Percentiles rank a stretch among this genome's conserved stretches.
Evolutionary conservation across 1,140 invertebrate species (phyloP).

Genomic region (Drosophila micromelanica): DNA sequence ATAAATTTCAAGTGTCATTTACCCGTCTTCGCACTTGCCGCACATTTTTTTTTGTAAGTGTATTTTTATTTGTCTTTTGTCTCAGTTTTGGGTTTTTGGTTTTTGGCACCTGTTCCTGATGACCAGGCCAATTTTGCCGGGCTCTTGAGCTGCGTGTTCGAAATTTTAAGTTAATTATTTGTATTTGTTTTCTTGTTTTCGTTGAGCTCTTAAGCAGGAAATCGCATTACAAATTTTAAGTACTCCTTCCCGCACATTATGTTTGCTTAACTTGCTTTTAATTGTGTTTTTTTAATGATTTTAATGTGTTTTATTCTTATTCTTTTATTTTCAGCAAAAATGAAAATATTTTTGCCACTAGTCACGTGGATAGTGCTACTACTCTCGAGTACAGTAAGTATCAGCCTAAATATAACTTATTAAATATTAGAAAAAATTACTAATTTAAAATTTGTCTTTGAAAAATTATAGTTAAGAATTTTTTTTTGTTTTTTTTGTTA

Average conservation of each 20-base stretch:
- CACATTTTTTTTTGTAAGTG: slow-evolving; percentile 11
- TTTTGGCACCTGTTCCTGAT: slow-evolving; percentile 73
- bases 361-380: slow-evolving; percentile 88
- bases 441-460: neutral
- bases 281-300: slow-evolving; percentile 54
- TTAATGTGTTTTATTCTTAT: slow-evolving; percentile 65
- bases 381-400: slow-evolving; percentile 86
- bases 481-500: slow-evolving; percentile 3
- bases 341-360: slow-evolving; percentile 90
- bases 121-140: slow-evolving; percentile 72
- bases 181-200: slow-evolving; percentile 47
- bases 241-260: slow-evolving; percentile 21
- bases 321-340: slow-evolving; percentile 87
- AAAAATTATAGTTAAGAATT: too few species aligned
- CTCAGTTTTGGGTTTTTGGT: slow-evolving; percentile 25
- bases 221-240: slow-evolving; percentile 59
- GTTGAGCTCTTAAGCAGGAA: slow-evolving; percentile 59
- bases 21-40: slow-evolving; percentile 68
- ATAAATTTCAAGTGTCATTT: slow-evolving; percentile 83
- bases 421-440: too few species aligned
- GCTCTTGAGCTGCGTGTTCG: slow-evolving; percentile 57
- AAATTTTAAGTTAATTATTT: slow-evolving; percentile 79
- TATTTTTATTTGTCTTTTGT: slow-evolving; percentile 42
- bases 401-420: slow-evolving; percentile 1
- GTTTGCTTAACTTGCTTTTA: slow-evolving; percentile 54